Conservation (phyloP, 2,113 vertebrate species). For the Cephalopholis sonnerati region DNA sequence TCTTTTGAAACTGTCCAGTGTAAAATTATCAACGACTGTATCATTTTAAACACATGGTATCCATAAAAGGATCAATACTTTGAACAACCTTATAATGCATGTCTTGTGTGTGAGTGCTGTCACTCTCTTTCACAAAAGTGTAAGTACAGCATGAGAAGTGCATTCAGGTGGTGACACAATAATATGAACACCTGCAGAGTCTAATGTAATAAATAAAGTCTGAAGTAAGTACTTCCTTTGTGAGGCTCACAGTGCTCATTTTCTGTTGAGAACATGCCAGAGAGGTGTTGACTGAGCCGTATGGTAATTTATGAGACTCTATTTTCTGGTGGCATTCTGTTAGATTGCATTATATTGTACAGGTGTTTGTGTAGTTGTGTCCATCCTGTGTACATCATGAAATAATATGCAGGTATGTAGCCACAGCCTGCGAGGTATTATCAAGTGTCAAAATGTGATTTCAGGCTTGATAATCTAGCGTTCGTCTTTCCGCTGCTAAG, state of each 20-base stretch:
- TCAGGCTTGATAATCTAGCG: too few species aligned
- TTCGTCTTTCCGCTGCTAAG: neutral
- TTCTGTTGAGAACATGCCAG: neutral
- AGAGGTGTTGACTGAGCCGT: neutral
- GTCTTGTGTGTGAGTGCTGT: neutral
- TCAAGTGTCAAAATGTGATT: neutral
- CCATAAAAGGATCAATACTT: too few species aligned
- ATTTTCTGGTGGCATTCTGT: neutral
- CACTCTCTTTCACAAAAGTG: neutral
- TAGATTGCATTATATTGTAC: neutral
- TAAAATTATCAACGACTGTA: too few species aligned
- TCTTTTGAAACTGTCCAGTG: too few species aligned
- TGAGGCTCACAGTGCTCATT: neutral
- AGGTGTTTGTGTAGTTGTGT: conserved; percentile 2
- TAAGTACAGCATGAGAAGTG: neutral
- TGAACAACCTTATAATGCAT: neutral
- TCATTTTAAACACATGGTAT: too few species aligned
- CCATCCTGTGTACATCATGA: neutral
- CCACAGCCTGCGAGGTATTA: neutral
- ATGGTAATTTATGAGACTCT: neutral
- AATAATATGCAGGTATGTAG: neutral
- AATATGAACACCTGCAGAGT: neutral
- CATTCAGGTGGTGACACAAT: neutral
- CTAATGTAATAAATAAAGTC: neutral
- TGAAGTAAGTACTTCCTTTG: neutral